Conservation (phyloP, 2,113 vertebrate genomes). For the Osmerus eperlanus region DNA sequence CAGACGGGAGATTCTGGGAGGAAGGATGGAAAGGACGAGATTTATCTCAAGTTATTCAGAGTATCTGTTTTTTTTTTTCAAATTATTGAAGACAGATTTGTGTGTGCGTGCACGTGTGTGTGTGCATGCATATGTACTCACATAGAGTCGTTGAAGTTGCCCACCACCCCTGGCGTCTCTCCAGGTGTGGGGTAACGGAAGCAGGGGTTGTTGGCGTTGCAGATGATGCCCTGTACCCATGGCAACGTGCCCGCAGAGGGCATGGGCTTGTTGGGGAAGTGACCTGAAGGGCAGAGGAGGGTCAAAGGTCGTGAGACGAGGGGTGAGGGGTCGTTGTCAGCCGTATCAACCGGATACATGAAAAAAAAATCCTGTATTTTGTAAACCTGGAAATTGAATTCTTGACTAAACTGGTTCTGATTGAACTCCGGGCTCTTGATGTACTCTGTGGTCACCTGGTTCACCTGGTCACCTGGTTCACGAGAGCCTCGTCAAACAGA, state of each 20-base stretch:
- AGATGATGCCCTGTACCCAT: slow-evolving; percentile 97
- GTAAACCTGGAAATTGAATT: too few relatives aligned
- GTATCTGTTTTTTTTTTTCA: too few relatives aligned
- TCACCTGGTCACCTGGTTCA: too few relatives aligned
- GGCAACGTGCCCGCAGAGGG: slow-evolving; percentile 94
- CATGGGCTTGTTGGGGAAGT: slow-evolving; percentile 99
- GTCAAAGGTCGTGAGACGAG: background rate
- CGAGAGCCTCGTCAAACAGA: too few relatives aligned
- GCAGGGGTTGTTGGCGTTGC: slow-evolving; percentile 98
- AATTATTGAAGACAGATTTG: too few relatives aligned
- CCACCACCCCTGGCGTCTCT: slow-evolving; percentile 87
- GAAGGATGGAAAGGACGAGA: background rate
- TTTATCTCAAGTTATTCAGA: background rate
- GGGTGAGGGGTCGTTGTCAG: background rate
- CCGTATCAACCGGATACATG: too few relatives aligned
- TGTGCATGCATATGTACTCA: slow-evolving; percentile 65
- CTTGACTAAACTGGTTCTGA: too few relatives aligned
- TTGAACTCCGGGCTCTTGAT: too few relatives aligned
- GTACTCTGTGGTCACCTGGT: too few relatives aligned
- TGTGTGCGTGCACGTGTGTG: background rate
- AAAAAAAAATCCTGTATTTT: too few relatives aligned
- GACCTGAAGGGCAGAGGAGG: slow-evolving; percentile 71
- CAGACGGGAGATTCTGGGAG: slow-evolving; percentile 68
- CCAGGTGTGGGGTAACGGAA: slow-evolving; percentile 95
- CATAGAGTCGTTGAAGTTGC: slow-evolving; percentile 98